A percentile compares a stretch with the other conserved stretches of the same genome.
Conservation (phyloP, 2,797 vertebrate species). For the Anabacerthia variegaticeps region DNA sequence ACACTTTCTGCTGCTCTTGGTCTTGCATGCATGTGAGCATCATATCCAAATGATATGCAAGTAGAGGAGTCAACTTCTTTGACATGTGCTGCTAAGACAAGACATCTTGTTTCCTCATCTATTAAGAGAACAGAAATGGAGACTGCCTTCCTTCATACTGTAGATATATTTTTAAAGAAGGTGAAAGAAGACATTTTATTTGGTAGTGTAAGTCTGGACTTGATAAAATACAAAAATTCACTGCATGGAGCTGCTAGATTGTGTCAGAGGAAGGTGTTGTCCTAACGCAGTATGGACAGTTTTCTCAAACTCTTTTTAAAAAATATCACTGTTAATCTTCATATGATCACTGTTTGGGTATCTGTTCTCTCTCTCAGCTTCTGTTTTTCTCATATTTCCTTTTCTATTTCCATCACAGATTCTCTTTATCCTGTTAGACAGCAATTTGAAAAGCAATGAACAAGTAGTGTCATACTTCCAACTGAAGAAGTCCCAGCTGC, state of each 20-base stretch:
- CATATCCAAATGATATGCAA: background rate
- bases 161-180: background rate
- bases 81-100: background rate
- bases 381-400: background rate
- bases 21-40: background rate
- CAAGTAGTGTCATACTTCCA: conserved; percentile 84
- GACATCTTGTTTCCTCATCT: background rate
- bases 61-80: background rate
- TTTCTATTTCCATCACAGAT: conserved; percentile 75
- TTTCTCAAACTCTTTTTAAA: background rate
- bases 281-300: background rate
- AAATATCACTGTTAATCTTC: background rate
- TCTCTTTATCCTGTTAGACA: conserved; percentile 90
- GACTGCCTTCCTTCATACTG: background rate
- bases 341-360: background rate
- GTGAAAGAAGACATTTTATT: background rate
- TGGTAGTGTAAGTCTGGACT: background rate
- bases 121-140: background rate
- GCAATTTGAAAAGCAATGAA: conserved; percentile 77
- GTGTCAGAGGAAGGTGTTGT: background rate
- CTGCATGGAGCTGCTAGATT: background rate
- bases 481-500: conserved; percentile 84
- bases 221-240: background rate
- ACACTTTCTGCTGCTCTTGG: background rate
- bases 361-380: background rate